Base-by-base conservation (phyloP, 2,797 vertebrate species). In the Myotis pilosus region DNA sequence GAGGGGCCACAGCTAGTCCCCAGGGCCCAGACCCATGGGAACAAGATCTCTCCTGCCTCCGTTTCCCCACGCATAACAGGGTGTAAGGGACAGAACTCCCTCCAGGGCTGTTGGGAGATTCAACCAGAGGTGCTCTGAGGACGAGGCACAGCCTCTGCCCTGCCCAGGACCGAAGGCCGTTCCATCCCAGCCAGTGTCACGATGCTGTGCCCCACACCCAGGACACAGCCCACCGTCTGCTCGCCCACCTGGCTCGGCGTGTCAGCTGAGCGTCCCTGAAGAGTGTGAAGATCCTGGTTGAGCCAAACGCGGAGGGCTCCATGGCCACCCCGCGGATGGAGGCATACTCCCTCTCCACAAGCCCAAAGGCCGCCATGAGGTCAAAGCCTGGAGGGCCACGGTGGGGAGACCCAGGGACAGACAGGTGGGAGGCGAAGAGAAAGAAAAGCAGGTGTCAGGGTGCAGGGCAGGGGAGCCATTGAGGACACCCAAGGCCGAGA, bases 291-390 rank as follows among this genome's bases (percentile, higher is more conserved):
- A 98, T 98, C 2, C 98, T 98, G 79, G 98, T 91, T 0, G 96
- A 96, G 1, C 98, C 99, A 96, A 99, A 99, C 3, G 99, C 92
- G 1, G 99, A 99, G 1, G 99, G 98, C 60, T 99, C 99, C 47
- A 99, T 98, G 7, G 99, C 98, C 25, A 99, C 98, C 0, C 99
- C 99, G 25, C 99, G 99, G 79, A 99, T 94, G 0, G 99, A 99
- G 20, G 99, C 98, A 7, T 99, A 99, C 60, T 98, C 98, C 87
- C 97, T 98, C 94, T 97, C 98, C 3, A 99, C 99, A 85, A 99
- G 98, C 89, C 99, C 99, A 41, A 99, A 99, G 0, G 98, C 98
- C 33, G 98, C 98, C 99, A 99, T 99, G 99, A 99, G 99, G 97
- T 99, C 98, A 72, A 99, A 99, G 19, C 99, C 99, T 99, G 97